Evolutionary conservation across 2,113 vertebrate genomes (phyloP), one percentile per base, ranked within the genome.

Genomic region (Conger conger): DNA sequence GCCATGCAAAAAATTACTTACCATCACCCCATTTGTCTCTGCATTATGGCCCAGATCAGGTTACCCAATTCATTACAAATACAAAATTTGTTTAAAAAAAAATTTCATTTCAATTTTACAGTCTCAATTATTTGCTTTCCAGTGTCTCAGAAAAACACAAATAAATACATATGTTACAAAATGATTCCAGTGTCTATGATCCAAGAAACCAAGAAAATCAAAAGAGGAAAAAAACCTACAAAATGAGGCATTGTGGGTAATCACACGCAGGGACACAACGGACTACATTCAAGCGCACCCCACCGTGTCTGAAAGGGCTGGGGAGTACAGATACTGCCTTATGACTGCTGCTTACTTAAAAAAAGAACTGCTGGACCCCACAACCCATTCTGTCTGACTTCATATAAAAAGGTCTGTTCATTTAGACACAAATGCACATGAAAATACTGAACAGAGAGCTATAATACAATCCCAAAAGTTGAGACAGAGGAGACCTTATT

Each of bases 131-230:
- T 63, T 82, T 84, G 73, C 54, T 79, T 50, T 83, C 76, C 85
- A 86, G 85, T 76, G 82, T 83, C 57, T 81, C 11, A 86, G 79
- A 80, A 80, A 54, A 83, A 68, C 57, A 77, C 53, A 84, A 88
- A 88, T 84, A 88, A 84, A 88, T 82, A 86, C 82, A 80, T n/a
- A 36, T 81, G 30, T 82, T 40, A 77, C 73, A 84, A 77, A 54
- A 83, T 30, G 54, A 82, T 82, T 82, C 82, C 87, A 86, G 82
- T 84, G 82, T 84, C 79, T 40, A 82, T 27, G 60, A 77, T 76
- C 54, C n/a, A 84, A 84, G 76, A 68, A 76, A 8, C 15, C 35
- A 60, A 84, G 36, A 38, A 15, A 16, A 36, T 38, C 17, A 42
- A 15, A 11, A 40, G 7, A 40, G 9, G 37, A 27, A 27, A 1